A percentile compares a stretch with the other conserved stretches of the same genome.
These are phyloP conservation scores for Euphydryas editha DNA, from an alignment of 2,888 invertebrate species.

Conservation along the genomic window DNA sequence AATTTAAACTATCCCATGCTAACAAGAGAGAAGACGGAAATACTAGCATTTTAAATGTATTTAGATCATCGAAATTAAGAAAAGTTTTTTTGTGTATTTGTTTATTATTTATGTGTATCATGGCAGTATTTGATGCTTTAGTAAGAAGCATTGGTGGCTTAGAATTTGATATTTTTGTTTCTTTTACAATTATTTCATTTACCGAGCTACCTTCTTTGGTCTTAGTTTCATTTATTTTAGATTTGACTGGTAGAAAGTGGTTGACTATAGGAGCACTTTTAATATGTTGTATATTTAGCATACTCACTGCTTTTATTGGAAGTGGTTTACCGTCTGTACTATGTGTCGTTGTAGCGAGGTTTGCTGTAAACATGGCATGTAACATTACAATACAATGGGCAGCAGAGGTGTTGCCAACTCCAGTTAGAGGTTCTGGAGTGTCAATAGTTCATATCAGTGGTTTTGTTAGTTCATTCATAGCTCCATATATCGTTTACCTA, in stretches of 20 bases:
- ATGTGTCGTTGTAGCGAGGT: constrained; percentile 65
- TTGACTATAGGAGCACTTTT: constrained; percentile 50
- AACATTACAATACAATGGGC: constrained; percentile 64
- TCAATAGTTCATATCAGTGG: constrained; percentile 64
- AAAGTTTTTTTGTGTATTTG: constrained; percentile 59
- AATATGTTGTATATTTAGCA: constrained; percentile 55
- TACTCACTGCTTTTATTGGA: constrained; percentile 55
- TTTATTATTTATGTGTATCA: constrained; percentile 57
- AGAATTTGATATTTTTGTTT: constrained; percentile 65
- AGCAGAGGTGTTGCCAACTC: constrained; percentile 66
- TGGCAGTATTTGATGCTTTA: constrained; percentile 63
- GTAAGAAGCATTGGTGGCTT: constrained; percentile 61
- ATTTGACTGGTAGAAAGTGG: constrained; percentile 62
- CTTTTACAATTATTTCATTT: constrained; percentile 64
- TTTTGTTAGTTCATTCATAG: constrained; percentile 55
- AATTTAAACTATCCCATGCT: constrained; percentile 51
- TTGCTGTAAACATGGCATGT: constrained; percentile 60
- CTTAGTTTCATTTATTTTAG: constrained; percentile 61
- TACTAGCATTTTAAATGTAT: constrained; percentile 51
- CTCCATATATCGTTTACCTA: constrained; percentile 68
- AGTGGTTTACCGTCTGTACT: constrained; percentile 59
- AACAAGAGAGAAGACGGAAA: constrained; percentile 42
- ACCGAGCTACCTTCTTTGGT: constrained; percentile 67
- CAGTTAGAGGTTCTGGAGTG: constrained; percentile 62
- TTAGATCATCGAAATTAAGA: constrained; percentile 56